Evolutionary conservation across 2,797 vertebrate genomes (phyloP).

Genomic region (Mormyrops boulengeri): DNA sequence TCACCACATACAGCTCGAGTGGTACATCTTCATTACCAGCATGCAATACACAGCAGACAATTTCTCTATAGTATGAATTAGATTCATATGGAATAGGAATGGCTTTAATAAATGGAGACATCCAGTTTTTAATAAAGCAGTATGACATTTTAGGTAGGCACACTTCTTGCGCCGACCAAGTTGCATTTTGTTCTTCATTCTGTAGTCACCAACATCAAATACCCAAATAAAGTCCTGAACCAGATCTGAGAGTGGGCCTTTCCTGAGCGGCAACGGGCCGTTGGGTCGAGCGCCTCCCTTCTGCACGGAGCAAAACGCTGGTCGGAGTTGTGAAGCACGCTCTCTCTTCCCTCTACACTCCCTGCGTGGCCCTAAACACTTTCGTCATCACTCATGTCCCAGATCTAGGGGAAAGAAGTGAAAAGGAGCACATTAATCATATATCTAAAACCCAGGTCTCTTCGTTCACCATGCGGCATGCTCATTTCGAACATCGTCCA

Average conservation of each 20-base stretch:
- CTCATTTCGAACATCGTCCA: too few relatives aligned
- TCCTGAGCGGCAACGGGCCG: background rate
- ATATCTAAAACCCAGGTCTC: background rate
- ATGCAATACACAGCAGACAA: background rate
- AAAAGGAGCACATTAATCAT: constrained; percentile 2
- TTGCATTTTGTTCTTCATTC: background rate
- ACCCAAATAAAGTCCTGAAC: background rate
- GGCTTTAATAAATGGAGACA: background rate
- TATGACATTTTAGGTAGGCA: background rate
- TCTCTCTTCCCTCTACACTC: background rate
- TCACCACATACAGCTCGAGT: background rate
- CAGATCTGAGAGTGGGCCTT: background rate
- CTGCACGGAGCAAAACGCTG: background rate
- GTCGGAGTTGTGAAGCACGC: background rate
- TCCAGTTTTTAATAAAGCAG: constrained; percentile 3
- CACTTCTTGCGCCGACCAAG: background rate
- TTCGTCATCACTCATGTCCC: constrained; percentile 98
- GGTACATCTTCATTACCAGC: background rate
- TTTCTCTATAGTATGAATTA: background rate
- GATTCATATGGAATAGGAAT: background rate
- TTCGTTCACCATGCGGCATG: background rate
- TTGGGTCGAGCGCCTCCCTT: background rate
- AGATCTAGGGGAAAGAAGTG: constrained; percentile 69
- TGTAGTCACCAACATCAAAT: background rate
- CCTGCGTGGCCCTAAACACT: constrained; percentile 65